Evolutionary conservation across 1,140 invertebrate species (phyloP), one percentile per base, ranked within the genome.

Genomic region (Pseudobourletiella spinata): DNA sequence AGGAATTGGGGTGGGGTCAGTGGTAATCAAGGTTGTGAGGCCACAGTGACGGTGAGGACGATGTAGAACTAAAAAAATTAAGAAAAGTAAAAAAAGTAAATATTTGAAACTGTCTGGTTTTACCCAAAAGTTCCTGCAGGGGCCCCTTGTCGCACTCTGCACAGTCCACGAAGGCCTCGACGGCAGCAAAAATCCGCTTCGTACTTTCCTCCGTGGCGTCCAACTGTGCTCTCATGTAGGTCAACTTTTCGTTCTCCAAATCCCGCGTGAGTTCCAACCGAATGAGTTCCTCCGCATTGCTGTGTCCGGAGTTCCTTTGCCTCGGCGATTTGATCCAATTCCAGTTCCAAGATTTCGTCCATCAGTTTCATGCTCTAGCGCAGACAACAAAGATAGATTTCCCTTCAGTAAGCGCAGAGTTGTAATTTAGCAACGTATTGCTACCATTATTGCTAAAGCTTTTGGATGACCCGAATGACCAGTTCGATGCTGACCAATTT

Each of bases 271-370:
- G 3, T 22, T 55, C 52, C 28, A 55, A 20, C 22, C 30, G 20
- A 3, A 20, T 18, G 22, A 55, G 52, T 22, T 55, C 26, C 14
- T 35, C 18, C 3, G 30, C 26, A n/a, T 55, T 39, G 18, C 16
- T 3, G 20, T 14, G 30, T 24, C 11, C 11, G 26, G 18, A 11
- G 16, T 6, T 55, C 32, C 14, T 39, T 11, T 3, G 4, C 28
- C 3, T 3, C 20, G 22, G 28, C 8, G 2, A 55, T 18, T 3
- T 32, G 4, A 26, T 55, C 52, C 4, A 55, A 22, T 24, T 55
- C 52, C 3, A 3, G 28, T 55, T 55, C 39, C 3, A 55, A 24
- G 4, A 55, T 55, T 20, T 55, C 52, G 30, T 55, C 52, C 52
- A 55, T 55, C 4, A 54, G 20, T 54, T 30, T 54, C 11, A 11